Conservation (phyloP, 92 coral and sea anemone species). For the Heteractis magnifica region DNA sequence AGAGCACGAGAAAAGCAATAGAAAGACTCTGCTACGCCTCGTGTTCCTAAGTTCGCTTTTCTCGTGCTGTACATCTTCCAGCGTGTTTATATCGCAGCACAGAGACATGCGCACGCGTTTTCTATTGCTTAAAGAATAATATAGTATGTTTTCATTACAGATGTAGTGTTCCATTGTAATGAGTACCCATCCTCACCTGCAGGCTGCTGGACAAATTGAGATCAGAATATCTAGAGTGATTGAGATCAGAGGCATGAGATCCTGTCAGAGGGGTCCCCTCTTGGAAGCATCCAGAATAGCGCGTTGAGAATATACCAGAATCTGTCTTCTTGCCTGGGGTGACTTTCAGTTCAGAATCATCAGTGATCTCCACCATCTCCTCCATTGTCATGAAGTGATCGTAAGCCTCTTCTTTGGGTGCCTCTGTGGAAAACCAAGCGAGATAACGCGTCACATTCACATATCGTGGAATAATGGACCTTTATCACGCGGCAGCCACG, state of each 20-base stretch:
- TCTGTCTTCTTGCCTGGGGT: conserved; percentile 51
- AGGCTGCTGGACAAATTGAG: conserved; percentile 49
- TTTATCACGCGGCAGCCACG: no score
- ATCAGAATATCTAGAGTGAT: conserved; percentile 66
- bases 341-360: conserved; percentile 51
- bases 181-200: conserved; percentile 18
- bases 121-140: no score
- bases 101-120: no score
- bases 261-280: conserved; percentile 71
- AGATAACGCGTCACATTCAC: no score
- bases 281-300: conserved; percentile 77
- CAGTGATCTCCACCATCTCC: conserved; percentile 58
- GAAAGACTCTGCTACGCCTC: no score
- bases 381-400: conserved; percentile 89
- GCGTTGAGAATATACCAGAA: conserved; percentile 66
- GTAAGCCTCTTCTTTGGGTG: conserved; percentile 60
- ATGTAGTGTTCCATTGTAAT: no score
- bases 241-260: conserved; percentile 76
- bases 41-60: no score
- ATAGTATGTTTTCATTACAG: no score
- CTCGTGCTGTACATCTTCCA: no score
- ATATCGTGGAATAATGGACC: no score
- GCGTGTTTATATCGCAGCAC: no score
- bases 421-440: conserved; percentile 10
- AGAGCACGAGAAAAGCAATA: no score